phyloP scores from a whole-genome alignment of 2,888 invertebrate species.

The Caenorhabditis sp. region DNA sequence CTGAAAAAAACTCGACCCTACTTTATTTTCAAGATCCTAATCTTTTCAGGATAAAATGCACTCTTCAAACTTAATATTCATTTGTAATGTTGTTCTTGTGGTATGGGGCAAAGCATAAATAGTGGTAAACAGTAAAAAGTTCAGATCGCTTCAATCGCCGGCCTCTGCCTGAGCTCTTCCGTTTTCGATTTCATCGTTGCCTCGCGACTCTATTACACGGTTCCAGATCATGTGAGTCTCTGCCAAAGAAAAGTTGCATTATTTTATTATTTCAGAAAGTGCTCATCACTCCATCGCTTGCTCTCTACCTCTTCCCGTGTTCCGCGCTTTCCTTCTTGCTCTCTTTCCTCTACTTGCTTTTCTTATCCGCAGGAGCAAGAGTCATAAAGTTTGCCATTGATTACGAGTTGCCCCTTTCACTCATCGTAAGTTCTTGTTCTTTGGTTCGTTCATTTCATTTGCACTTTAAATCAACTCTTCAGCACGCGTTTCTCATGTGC shows the following conservation, averaged over 20 bases:
- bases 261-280: constrained; percentile 60
- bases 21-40: background rate
- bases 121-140: no score
- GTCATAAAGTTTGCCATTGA: constrained; percentile 45
- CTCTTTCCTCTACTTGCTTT: constrained; percentile 43
- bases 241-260: no score
- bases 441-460: background rate
- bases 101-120: no score
- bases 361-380: constrained; percentile 36
- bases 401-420: constrained; percentile 47
- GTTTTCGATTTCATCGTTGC: constrained; percentile 66
- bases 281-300: constrained; percentile 50
- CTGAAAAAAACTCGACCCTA: no score
- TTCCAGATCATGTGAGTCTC: constrained; percentile 61
- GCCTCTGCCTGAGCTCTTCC: constrained; percentile 59
- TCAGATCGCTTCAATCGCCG: constrained; percentile 49
- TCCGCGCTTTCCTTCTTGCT: constrained; percentile 42
- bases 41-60: constrained; percentile 41
- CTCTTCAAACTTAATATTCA: constrained; percentile 38
- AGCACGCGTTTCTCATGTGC: constrained; percentile 60
- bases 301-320: constrained; percentile 49
- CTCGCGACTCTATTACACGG: constrained; percentile 58
- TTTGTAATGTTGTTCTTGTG: constrained; percentile 50
- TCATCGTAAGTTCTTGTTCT: constrained; percentile 40
- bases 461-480: constrained; percentile 16